Evolutionary conservation across 1,140 invertebrate genomes (phyloP).

Genomic region (Cryptotermes secundus): DNA sequence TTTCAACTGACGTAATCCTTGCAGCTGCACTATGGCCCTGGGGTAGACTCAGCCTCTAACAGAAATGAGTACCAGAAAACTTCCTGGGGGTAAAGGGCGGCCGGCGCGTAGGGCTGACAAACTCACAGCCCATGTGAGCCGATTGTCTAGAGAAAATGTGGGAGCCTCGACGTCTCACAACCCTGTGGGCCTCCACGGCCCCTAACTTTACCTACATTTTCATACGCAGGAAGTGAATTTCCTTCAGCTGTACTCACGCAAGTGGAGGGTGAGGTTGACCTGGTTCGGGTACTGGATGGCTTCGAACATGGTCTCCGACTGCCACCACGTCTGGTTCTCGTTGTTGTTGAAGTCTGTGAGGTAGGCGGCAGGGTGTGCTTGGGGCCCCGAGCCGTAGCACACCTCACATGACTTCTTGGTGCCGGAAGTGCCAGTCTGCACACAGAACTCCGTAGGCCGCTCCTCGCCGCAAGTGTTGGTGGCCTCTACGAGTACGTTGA

Average conservation of each 20-base stretch:
- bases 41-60: too few species aligned
- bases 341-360: slow-evolving; percentile 90
- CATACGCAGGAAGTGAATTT: too few species aligned
- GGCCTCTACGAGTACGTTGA: slow-evolving; percentile 79
- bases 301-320: slow-evolving; percentile 95
- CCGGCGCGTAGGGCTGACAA: too few species aligned
- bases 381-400: slow-evolving; percentile 52
- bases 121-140: too few species aligned
- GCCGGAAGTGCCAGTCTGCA: slow-evolving; percentile 73
- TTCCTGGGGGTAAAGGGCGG: too few species aligned
- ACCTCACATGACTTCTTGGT: slow-evolving; percentile 63
- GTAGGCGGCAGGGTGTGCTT: slow-evolving; percentile 72
- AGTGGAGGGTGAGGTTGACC: slow-evolving; percentile 88
- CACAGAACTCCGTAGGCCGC: slow-evolving; percentile 78
- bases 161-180: too few species aligned
- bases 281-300: slow-evolving; percentile 84
- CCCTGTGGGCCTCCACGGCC: too few species aligned
- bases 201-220: too few species aligned
- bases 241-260: slow-evolving; percentile 83
- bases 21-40: too few species aligned
- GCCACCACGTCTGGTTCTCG: slow-evolving; percentile 96
- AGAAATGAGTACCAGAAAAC: too few species aligned
- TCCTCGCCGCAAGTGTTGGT: slow-evolving; percentile 93
- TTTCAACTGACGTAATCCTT: too few species aligned
- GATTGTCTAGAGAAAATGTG: too few species aligned